Base-by-base conservation (phyloP, 2,113 vertebrate species). In the Aythya baeri region DNA sequence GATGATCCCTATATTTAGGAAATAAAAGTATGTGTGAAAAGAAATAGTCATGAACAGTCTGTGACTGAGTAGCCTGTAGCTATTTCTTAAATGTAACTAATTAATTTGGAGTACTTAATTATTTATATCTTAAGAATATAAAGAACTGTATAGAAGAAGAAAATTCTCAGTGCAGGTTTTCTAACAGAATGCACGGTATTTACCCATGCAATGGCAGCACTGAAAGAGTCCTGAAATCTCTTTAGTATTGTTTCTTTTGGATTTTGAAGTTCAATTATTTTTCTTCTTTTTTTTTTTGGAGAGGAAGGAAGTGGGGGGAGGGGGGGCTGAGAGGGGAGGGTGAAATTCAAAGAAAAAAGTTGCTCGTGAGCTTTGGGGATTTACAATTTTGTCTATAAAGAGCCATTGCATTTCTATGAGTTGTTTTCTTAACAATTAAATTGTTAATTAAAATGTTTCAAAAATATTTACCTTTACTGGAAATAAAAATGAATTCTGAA, bases 401-500 rank as follows among this genome's bases (percentile, higher is more conserved):
- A 52, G 2, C 16, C 26, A 46, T 65, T 70, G 32, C 1, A 54
- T 70, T 79, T 61, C 13, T 44, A 16, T 10, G 14, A 32, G 3
- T 52, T 57, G 5, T 68, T 96, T 80, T 70, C 8, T 29, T 58
- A 66, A 70, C 72, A 3, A 34, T 34, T 34, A 34, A 34, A 34
- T 34, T 34, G 34, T 34, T 34, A 58, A 50, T 79, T 38, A 68
- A 72, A 72, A 29, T 72, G 1, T 70, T 87, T 76, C 50, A 52
- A 46, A 70, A 73, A 27, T 65, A 58, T 71, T 82, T 80, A 26
- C 4, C 23, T 44, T 84, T 77, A 36, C 16, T 52, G 34, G 32
- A 86, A 68, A 46, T 63, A 85, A 43, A 85, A 66, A 62, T 10
- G 59, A 79, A 71, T 77, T 83, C 31, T 86, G n/a, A 83, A 71